Evolutionary conservation across 1,140 invertebrate genomes (phyloP), one percentile per base, ranked within the genome.

Genomic region (Ips typographus): DNA sequence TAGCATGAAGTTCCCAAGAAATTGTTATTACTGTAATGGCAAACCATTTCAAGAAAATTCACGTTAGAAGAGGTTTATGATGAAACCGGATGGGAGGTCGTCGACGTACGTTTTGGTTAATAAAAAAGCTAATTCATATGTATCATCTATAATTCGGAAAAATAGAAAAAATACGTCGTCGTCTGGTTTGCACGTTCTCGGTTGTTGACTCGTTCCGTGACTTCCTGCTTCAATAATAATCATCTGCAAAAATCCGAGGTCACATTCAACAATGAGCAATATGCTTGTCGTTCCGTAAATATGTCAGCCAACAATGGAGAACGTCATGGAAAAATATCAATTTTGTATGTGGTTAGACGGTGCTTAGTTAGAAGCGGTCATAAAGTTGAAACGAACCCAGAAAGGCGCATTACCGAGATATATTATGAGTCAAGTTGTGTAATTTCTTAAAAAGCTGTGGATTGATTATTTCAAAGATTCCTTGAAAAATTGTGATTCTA

Each of bases 171-270:
- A 4, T 51, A 4, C 49, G 51, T 39, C n/a, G 44, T 64, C 6
- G 43, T 44, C 62, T 43, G 52, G 51, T 65, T 65, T 55, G 37
- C 62, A 65, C 62, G 37, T 56, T 55, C 40, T 49, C 62, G 62
- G 62, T 65, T 65, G 62, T 65, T 65, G 62, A 65, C 62, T 65
- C 42, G 44, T 65, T 55, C 41, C 62, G 62, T 65, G 62, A 65
- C 62, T 65, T 65, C 62, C 62, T 65, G 62, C 62, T 65, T 65
- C 51, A 42, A 55, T 55, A 65, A 65, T 65, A 55, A 65, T 65
- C 62, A 65, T 55, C 52, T 55, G 52, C 52, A 65, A 65, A 65
- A 65, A 56, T 55, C 52, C 62, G 62, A 65, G 62, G 62, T 65
- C 62, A 65, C 52, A 55, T 65, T 65, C 40, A 65, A 65, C 52